Percentiles rank a stretch among this genome's conserved stretches.
Evolutionary conservation across 2,113 vertebrate genomes (phyloP).

Genomic region (Cheilinus undulatus): DNA sequence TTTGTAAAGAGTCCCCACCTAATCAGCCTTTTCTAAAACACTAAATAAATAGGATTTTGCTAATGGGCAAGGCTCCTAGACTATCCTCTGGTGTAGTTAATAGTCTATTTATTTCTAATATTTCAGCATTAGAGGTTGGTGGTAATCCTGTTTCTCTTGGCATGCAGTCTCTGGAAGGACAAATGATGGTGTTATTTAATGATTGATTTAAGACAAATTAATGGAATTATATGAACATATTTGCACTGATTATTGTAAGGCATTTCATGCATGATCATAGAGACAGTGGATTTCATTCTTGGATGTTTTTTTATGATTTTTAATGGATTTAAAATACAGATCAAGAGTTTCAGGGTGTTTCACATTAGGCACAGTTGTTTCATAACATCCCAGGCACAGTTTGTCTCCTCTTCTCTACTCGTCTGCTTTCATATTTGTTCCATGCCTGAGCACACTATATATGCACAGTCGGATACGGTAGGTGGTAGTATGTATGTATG

Average conservation of each 20-base stretch:
- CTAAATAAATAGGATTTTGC: constrained; percentile 49
- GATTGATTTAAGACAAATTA: constrained; percentile 24
- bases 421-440: no score
- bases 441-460: no score
- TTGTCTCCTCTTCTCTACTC: no score
- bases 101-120: constrained; percentile 67
- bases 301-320: not conserved
- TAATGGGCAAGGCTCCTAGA: constrained; percentile 33
- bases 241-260: not conserved
- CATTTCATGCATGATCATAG: not conserved
- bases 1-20: constrained; percentile 62
- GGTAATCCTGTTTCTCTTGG: constrained; percentile 53
- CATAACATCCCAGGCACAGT: no score
- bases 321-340: not conserved
- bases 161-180: constrained; percentile 23
- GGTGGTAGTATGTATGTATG: no score
- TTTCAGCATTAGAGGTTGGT: constrained; percentile 51
- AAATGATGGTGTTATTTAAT: constrained; percentile 32
- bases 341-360: not conserved
- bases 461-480: no score
- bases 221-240: constrained; percentile 11
- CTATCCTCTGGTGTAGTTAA: constrained; percentile 63
- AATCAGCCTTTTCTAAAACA: constrained; percentile 70
- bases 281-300: not conserved
- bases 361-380: no score